A percentile compares a stretch with the other conserved stretches of the same genome.
phyloP scores from a whole-genome alignment of 1,140 invertebrate genomes.

The Carcinoscorpius rotundicauda region DNA sequence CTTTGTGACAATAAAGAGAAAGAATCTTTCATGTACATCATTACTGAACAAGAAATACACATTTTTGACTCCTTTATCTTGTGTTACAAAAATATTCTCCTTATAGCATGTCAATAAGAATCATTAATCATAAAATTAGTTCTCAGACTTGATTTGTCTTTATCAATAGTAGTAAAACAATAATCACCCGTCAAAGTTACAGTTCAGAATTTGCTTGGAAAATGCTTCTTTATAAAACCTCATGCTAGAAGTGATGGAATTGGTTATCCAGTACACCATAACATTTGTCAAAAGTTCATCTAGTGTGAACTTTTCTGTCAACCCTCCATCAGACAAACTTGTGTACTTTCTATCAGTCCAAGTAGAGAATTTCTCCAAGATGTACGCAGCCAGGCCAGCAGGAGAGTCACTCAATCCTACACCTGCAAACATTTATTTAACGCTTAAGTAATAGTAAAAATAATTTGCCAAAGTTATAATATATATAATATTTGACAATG shows the following conservation, averaged over 20 bases:
- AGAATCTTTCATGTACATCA: too few relatives aligned
- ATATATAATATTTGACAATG: constrained; percentile 2
- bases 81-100: too few relatives aligned
- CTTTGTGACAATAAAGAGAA: too few relatives aligned
- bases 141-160: not conserved
- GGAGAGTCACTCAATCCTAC: constrained; percentile 47
- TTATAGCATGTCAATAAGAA: not conserved
- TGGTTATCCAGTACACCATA: constrained; percentile 74
- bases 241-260: constrained; percentile 58
- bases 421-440: constrained; percentile 35
- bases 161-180: too few relatives aligned
- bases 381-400: constrained; percentile 60
- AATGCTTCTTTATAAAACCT: constrained; percentile 56
- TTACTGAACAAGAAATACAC: too few relatives aligned
- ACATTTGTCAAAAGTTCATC: constrained; percentile 74
- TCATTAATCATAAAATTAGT: not conserved
- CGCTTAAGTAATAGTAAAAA: not conserved
- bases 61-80: too few relatives aligned
- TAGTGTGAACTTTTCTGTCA: constrained; percentile 46
- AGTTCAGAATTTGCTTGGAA: constrained; percentile 58
- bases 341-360: constrained; percentile 11
- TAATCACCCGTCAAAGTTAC: constrained; percentile 44
- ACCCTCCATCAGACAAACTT: constrained; percentile 51
- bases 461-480: constrained; percentile 5
- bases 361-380: constrained; percentile 68